These are phyloP conservation scores for Spatula versicolor DNA, from an alignment of 2,797 vertebrate species.

Conservation along the genomic window DNA sequence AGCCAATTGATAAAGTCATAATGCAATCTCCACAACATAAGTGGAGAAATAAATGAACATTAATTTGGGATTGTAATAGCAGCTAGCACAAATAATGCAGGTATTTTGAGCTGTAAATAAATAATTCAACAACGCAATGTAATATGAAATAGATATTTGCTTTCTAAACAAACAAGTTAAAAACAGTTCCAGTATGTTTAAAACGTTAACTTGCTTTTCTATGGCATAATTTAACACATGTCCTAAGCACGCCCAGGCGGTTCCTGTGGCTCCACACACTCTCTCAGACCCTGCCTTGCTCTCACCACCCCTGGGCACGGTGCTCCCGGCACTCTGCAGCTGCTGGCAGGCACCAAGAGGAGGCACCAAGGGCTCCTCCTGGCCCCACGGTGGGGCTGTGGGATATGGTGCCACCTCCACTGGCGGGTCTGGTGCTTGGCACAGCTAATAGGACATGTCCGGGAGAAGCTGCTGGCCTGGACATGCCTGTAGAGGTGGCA, in stretches of 20 bases:
- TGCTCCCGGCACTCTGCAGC: no score
- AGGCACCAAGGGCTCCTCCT: no score
- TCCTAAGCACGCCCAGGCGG: neutral
- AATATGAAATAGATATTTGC: slow-evolving; percentile 31
- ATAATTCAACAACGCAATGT: slow-evolving; percentile 40
- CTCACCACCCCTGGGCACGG: fast-evolving
- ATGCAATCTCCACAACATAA: slow-evolving; percentile 53
- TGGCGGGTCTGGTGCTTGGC: fast-evolving
- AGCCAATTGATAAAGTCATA: slow-evolving; percentile 64
- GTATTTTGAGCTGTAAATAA: slow-evolving; percentile 53
- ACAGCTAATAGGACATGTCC: no score
- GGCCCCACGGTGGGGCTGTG: no score
- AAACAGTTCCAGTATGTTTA: slow-evolving; percentile 52
- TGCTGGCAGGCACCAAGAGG: no score
- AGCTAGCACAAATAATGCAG: slow-evolving; percentile 31
- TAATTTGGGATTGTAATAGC: slow-evolving; percentile 46
- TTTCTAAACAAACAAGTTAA: slow-evolving; percentile 58
- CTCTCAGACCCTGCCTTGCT: neutral
- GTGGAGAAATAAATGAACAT: slow-evolving; percentile 67
- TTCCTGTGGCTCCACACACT: neutral
- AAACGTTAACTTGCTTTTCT: neutral
- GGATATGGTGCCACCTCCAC: no score
- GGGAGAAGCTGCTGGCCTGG: neutral
- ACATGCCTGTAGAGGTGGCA: no score
- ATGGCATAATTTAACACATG: slow-evolving; percentile 1